phyloP scores from a whole-genome alignment of 1,140 invertebrate genomes.

The Ericerus pela region DNA sequence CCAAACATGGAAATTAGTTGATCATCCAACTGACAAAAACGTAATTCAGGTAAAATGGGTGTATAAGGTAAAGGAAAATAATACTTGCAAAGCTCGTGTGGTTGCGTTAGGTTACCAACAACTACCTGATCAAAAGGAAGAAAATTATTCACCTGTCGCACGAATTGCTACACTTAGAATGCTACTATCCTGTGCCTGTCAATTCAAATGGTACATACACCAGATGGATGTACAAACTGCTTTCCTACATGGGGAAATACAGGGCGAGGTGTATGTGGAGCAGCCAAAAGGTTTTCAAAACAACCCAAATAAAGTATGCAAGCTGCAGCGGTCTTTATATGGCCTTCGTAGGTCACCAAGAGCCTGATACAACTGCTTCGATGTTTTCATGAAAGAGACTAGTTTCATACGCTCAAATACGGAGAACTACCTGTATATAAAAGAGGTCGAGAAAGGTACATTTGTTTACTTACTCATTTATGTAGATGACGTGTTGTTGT shows the following conservation, averaged over 20 bases:
- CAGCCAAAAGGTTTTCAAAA: constrained; percentile 20
- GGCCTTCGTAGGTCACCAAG: constrained; percentile 25
- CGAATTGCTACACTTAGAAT: constrained; percentile 28
- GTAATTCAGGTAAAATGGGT: constrained; percentile 28
- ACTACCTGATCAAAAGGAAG: constrained; percentile 28
- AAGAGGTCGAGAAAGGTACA: not conserved
- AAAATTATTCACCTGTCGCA: constrained; percentile 30
- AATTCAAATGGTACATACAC: constrained; percentile 26
- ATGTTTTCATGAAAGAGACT: constrained; percentile 22
- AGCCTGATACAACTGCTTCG: constrained; percentile 23
- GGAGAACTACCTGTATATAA: not conserved
- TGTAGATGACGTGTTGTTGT: constrained; percentile 16
- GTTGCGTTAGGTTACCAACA: constrained; percentile 13
- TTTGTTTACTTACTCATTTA: constrained; percentile 3
- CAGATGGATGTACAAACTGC: constrained; percentile 32
- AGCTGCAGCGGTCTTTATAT: constrained; percentile 26
- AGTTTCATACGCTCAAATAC: not conserved
- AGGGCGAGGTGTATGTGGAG: constrained; percentile 29
- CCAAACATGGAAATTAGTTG: constrained; percentile 28
- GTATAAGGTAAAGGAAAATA: too few relatives aligned
- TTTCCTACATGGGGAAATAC: constrained; percentile 29
- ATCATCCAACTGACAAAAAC: constrained; percentile 25
- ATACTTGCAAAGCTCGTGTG: constrained; percentile 2
- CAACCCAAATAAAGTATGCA: constrained; percentile 20
- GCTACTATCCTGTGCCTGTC: constrained; percentile 28